Base-by-base conservation (phyloP, 2,888 invertebrate genomes). In the Deilephila elpenor region DNA sequence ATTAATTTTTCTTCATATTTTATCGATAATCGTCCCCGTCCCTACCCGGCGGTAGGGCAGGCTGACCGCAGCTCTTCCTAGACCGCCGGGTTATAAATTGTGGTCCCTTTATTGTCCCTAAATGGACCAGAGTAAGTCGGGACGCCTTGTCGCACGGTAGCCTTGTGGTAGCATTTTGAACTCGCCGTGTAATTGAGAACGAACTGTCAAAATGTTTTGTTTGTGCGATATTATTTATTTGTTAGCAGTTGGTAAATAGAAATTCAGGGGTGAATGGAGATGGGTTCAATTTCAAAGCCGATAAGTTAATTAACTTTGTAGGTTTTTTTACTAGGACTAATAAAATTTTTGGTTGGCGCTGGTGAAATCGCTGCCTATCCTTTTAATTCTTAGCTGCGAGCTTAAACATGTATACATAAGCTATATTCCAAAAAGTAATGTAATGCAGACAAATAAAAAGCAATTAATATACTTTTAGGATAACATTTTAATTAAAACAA, bases 81-180 rank as follows among this genome's bases (percentile, higher is more conserved):
- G 62, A 61, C 44, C 70, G 53, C 62, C 60, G 56, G 37, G 62
- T 71, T 72, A 72, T 70, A 72, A 72, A 74, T 74, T 51, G 72
- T 72, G 19, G 51, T 51, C 60, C 72, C 72, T 70, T 74, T 72
- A 74, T 74, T 70, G 70, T 74, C 74, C 72, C 70, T 72, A 74
- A 74, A 72, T 44, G 60, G 73, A 62, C 71, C 71, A 71, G 53
- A 71, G 62, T 62, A 29, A 59, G 32, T 53, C 60, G 56, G 70
- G 51, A n/a, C 70, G 73, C 51, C 32, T n/a, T n/a, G 37, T 60
- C 51, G 62, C 56, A 17, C 67, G 37, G 67, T 25, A 67, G 44
- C 51, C 67, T 73, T 73, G 67, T 67, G 67, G 59, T 44, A 5
- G 19, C 64, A 20, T 72, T 72, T 56, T 56, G 29, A 62, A 51